Base-by-base conservation (phyloP, 2,113 vertebrate genomes). In the Sebastes schlegelii region DNA sequence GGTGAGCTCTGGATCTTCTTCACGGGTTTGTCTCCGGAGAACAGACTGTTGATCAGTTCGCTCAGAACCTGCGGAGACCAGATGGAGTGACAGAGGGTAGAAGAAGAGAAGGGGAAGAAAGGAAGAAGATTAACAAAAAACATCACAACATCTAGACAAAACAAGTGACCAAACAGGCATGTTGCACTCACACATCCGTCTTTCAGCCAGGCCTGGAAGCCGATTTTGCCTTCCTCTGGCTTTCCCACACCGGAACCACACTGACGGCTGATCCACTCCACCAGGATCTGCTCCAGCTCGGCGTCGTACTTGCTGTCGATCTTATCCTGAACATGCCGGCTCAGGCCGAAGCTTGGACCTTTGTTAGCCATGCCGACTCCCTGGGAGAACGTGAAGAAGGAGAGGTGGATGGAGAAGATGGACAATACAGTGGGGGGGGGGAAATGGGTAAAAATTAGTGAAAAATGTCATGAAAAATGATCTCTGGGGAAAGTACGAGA, bases 121-220 rank as follows among this genome's bases (percentile, higher is more conserved):
- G 9, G 6, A 8, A 61, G 11, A 13, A n/a, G 1, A 57, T 21
- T 1, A 16, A 52, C 51, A 52, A 52, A 7, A 16, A 16, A 52
- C 16, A 52, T 17, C 2, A 46, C 10, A 55, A 49, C 5, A 46
- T 45, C 58, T 54, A 16, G 48, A 42, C 4, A 34, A n/a, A 8
- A 60, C 8, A 61, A 17, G 5, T 26, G 1, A n/a, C 16, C 6
- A 43, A 64, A 65, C 34, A 21, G 4, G 48, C 0, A 1, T 9
- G 4, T 8, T 57, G 6, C 71, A 97, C 98, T 97, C 90, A 99
- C 98, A 72, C 97, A 93, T 79, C 98, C 98, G 0, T 99, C 98
- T 92, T 99, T 99, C 83, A 99, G 96, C 98, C 98, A 99, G 68
- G 96, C 86, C 93, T 99, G 98, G 96, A 99, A 99, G 68, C 97